Evolutionary conservation across 2,113 vertebrate genomes (phyloP).

Genomic region (Pteronura brasiliensis): DNA sequence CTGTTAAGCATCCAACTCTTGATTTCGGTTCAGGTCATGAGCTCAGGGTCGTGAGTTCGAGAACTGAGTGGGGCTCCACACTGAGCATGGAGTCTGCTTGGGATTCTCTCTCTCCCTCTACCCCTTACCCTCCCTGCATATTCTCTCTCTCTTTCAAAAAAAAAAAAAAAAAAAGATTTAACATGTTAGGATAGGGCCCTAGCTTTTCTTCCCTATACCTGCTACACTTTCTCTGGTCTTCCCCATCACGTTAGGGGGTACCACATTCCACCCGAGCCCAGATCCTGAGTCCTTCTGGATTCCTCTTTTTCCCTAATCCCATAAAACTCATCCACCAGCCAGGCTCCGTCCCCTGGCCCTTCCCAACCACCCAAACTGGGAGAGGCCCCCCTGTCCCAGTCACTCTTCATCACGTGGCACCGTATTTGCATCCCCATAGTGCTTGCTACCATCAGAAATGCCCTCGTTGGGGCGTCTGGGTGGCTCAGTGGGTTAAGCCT

Average conservation of each 20-base stretch:
- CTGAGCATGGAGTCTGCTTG: not conserved
- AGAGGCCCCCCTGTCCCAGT: too few species aligned
- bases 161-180: not conserved
- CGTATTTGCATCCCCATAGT: not conserved
- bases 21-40: not conserved
- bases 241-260: not conserved
- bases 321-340: not conserved
- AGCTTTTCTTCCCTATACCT: not conserved
- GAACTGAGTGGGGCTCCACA: not conserved
- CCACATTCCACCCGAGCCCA: not conserved
- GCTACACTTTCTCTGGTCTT: not conserved
- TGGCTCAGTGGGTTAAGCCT: too few species aligned
- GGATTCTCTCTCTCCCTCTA: not conserved
- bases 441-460: not conserved
- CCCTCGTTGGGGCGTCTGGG: not conserved
- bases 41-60: not conserved
- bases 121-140: not conserved
- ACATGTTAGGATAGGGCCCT: too few species aligned
- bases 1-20: not conserved
- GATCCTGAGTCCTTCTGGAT: not conserved
- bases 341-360: too few species aligned
- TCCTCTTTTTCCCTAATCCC: not conserved
- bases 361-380: not conserved
- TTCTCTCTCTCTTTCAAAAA: not conserved
- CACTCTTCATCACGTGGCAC: not conserved